Conservation (phyloP, 1,140 invertebrate species). For the Bursaphelenchus mucronatus region DNA sequence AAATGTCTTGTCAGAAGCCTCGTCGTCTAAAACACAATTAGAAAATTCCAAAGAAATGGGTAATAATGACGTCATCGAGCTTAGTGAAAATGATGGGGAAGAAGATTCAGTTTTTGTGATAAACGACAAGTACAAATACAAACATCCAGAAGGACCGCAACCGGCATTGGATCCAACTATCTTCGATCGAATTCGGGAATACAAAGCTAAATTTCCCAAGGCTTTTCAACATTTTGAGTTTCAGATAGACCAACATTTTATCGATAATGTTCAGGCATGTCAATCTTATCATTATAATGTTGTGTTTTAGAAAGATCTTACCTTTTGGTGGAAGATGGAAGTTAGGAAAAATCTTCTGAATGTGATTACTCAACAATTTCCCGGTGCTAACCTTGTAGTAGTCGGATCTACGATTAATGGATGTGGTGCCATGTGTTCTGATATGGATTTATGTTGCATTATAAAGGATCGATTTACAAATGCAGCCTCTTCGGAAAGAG, state of each 20-base stretch:
- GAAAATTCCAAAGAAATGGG: neutral
- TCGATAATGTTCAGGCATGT: slow-evolving; percentile 13
- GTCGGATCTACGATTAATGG: slow-evolving; percentile 51
- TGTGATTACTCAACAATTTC: slow-evolving; percentile 24
- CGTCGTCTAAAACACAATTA: neutral
- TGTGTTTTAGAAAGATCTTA: slow-evolving; percentile 42
- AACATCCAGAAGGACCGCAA: neutral
- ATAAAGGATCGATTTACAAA: neutral
- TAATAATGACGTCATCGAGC: neutral
- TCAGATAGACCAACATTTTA: slow-evolving; percentile 7
- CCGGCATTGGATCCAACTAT: neutral
- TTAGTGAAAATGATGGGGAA: neutral
- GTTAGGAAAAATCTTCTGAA: slow-evolving; percentile 22
- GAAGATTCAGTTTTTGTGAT: neutral
- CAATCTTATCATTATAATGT: neutral
- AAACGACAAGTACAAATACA: neutral
- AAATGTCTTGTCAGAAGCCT: too few species aligned
- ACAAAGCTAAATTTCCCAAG: slow-evolving; percentile 11
- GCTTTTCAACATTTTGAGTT: slow-evolving; percentile 12
- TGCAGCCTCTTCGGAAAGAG: neutral
- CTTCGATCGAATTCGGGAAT: neutral
- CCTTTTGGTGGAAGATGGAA: slow-evolving; percentile 35
- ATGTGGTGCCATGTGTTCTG: slow-evolving; percentile 48
- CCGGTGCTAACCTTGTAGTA: slow-evolving; percentile 25
- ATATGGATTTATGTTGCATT: slow-evolving; percentile 45